phyloP scores from a whole-genome alignment of 2,797 vertebrate species.

The Tolypeutes matacus region DNA sequence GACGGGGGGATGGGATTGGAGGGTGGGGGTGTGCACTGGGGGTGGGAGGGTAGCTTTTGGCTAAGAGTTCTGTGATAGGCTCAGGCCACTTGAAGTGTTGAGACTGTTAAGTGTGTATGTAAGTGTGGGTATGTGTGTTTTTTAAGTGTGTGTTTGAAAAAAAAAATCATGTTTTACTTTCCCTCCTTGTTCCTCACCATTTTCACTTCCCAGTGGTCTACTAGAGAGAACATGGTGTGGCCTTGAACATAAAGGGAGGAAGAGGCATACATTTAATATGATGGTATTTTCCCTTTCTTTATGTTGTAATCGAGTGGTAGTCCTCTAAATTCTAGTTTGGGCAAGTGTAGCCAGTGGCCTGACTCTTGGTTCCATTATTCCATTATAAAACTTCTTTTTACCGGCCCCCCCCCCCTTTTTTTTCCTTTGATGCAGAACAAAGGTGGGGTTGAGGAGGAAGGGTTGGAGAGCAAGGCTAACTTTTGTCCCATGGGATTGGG shows the following conservation, averaged over 20 bases:
- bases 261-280: constrained; percentile 61
- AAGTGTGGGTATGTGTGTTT: constrained; percentile 65
- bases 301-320: constrained; percentile 60
- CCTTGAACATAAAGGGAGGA: constrained; percentile 68
- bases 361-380: constrained; percentile 60
- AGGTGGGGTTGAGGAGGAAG: constrained; percentile 45
- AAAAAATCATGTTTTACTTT: constrained; percentile 81
- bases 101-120: constrained; percentile 70
- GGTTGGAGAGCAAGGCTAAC: constrained; percentile 40
- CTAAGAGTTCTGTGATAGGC: constrained; percentile 61
- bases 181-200: constrained; percentile 55
- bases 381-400: constrained; percentile 54
- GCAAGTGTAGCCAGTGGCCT: constrained; percentile 37
- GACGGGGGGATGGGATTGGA: constrained; percentile 16
- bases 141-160: constrained; percentile 67
- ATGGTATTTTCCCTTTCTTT: constrained; percentile 46
- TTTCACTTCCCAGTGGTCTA: constrained; percentile 69
- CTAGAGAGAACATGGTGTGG: constrained; percentile 67
- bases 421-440: constrained; percentile 61
- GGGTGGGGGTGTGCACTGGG: constrained; percentile 63
- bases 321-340: constrained; percentile 68
- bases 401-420: not conserved
- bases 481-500: constrained; percentile 40
- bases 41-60: constrained; percentile 64
- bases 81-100: constrained; percentile 78